A percentile compares a stretch with the other conserved stretches of the same genome.
Conservation (phyloP, 2,888 invertebrate species). For the Linyphia triangularis region DNA sequence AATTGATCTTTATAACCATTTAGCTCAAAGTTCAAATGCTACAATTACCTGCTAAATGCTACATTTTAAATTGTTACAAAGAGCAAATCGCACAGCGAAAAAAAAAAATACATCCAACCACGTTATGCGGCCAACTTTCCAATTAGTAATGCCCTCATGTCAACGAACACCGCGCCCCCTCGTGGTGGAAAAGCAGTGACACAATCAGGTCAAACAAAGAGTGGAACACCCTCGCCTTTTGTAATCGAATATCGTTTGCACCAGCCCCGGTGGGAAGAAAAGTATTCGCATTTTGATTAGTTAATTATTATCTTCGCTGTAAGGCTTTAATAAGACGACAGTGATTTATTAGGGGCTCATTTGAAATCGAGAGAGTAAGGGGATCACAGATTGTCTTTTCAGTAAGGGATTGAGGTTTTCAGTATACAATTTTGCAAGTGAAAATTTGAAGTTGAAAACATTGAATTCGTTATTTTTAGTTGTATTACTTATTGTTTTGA, state of each 20-base stretch:
- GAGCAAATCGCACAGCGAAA: no score
- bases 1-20: no score
- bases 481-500: no score
- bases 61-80: no score
- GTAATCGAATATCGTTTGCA: constrained; percentile 49
- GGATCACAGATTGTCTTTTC: no score
- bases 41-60: no score
- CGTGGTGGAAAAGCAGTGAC: constrained; percentile 58
- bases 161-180: constrained; percentile 50
- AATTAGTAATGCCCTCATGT: constrained; percentile 45
- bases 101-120: background rate
- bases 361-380: background rate
- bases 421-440: no score
- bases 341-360: background rate
- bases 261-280: constrained; percentile 1
- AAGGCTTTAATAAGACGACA: constrained; percentile 18
- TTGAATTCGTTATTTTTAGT: no score
- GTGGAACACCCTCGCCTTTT: constrained; percentile 68
- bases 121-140: background rate
- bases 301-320: background rate
- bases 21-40: no score
- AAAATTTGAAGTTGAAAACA: no score
- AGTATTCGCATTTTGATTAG: constrained; percentile 26
- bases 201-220: constrained; percentile 67
- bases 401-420: no score